A percentile compares a stretch with the other conserved stretches of the same genome.
These are phyloP conservation scores for Centrocercus urophasianus DNA, from an alignment of 2,113 vertebrate species.

Conservation along the genomic window DNA sequence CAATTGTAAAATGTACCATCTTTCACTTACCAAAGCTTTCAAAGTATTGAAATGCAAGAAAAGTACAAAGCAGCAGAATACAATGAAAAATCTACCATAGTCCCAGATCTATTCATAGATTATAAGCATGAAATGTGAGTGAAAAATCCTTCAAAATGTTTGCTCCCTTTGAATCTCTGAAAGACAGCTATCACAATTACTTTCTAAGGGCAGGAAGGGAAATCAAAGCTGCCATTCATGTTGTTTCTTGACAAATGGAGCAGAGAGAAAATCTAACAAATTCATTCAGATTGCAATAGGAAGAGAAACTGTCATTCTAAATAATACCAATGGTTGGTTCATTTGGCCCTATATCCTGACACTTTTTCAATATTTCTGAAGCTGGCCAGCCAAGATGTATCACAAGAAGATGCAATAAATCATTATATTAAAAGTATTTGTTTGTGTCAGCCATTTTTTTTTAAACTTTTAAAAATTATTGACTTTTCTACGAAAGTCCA, in stretches of 20 bases:
- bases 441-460: neutral
- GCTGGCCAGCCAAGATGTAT: neutral
- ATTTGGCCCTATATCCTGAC: neutral
- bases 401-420: neutral
- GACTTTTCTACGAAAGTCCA: neutral
- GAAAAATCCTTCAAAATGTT: neutral
- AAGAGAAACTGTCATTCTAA: neutral
- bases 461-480: neutral
- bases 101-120: neutral
- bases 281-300: neutral
- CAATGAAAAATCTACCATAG: neutral
- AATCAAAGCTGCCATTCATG: neutral
- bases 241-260: neutral
- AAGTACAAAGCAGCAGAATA: neutral
- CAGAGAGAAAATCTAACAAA: neutral
- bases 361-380: neutral
- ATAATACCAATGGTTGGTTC: neutral
- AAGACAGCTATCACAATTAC: neutral
- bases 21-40: neutral
- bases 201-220: neutral
- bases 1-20: neutral
- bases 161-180: neutral
- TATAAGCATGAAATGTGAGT: neutral
- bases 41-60: neutral
- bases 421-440: neutral